These are phyloP conservation scores for Pherbina coryleti DNA, from an alignment of 2,888 invertebrate species.

Conservation along the genomic window DNA sequence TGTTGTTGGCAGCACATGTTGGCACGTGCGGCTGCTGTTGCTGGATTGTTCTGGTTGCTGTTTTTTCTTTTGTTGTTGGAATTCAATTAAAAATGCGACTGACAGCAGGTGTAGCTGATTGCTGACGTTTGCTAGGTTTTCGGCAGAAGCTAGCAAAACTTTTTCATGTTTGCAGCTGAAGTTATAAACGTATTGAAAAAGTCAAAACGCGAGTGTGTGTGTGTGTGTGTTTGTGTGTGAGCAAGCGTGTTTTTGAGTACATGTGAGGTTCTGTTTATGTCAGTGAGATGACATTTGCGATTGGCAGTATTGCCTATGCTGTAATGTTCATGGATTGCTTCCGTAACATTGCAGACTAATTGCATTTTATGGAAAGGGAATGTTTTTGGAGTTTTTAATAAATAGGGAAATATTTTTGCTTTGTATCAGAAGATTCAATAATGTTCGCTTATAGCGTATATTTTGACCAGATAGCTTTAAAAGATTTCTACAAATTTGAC, in stretches of 20 bases:
- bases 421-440: too few species aligned
- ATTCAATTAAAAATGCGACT: constrained; percentile 57
- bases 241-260: constrained; percentile 24
- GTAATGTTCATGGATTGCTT: not conserved
- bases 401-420: too few species aligned
- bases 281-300: constrained; percentile 28
- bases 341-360: too few species aligned
- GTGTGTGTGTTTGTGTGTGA: constrained; percentile 34
- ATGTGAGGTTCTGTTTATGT: constrained; percentile 35
- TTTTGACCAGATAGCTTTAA: too few species aligned
- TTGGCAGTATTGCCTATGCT: constrained; percentile 28
- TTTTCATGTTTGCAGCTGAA: constrained; percentile 18
- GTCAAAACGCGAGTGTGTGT: not conserved
- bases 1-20: constrained; percentile 51
- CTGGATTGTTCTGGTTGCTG: constrained; percentile 42
- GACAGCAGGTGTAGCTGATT: constrained; percentile 66
- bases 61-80: constrained; percentile 44
- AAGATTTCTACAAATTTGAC: too few species aligned
- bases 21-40: constrained; percentile 46
- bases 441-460: too few species aligned
- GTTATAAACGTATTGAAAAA: constrained; percentile 13
- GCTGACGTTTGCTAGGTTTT: constrained; percentile 39
- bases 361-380: too few species aligned
- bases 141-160: not conserved
- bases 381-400: too few species aligned